These are phyloP conservation scores for Trididemnum clinides DNA, from an alignment of 23 tunicate genomes.

Conservation along the genomic window DNA sequence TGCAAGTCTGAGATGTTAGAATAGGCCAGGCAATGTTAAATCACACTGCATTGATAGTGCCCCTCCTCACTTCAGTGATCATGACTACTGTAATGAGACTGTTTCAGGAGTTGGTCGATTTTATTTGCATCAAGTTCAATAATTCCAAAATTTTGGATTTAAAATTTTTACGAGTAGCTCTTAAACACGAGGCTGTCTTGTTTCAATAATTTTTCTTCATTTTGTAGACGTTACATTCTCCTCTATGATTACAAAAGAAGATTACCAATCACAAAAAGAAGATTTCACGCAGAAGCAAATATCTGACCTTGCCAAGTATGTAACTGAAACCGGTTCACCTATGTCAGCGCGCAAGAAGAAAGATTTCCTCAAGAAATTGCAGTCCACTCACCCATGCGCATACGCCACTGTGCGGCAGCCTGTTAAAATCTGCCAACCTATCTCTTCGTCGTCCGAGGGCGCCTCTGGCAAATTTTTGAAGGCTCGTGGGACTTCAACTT, in stretches of 20 bases:
- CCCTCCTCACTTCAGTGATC: too few species aligned
- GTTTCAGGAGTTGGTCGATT: too few species aligned
- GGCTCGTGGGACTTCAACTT: conserved; percentile 24
- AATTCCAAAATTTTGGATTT: too few species aligned
- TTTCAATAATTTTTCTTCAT: background rate
- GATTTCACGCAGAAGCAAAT: conserved; percentile 55
- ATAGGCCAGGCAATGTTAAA: too few species aligned
- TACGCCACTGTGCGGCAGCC: conserved; percentile 40
- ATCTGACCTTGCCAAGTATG: conserved; percentile 6
- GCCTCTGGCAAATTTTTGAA: background rate
- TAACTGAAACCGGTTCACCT: background rate
- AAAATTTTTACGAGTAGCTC: too few species aligned
- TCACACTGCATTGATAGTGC: too few species aligned
- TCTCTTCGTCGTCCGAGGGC: background rate
- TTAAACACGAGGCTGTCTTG: background rate
- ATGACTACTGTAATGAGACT: too few species aligned
- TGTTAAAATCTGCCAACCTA: conserved; percentile 9
- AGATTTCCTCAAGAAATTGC: conserved; percentile 64
- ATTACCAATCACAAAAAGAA: conserved; percentile 38
- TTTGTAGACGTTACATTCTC: conserved; percentile 37
- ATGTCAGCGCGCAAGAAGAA: conserved; percentile 58
- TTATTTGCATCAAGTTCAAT: too few species aligned
- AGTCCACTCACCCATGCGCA: conserved; percentile 43
- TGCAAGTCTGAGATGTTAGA: too few species aligned
- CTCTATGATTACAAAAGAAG: conserved; percentile 26